Base-by-base conservation (phyloP, 2,888 invertebrate species). In the Diplazon laetatorius region DNA sequence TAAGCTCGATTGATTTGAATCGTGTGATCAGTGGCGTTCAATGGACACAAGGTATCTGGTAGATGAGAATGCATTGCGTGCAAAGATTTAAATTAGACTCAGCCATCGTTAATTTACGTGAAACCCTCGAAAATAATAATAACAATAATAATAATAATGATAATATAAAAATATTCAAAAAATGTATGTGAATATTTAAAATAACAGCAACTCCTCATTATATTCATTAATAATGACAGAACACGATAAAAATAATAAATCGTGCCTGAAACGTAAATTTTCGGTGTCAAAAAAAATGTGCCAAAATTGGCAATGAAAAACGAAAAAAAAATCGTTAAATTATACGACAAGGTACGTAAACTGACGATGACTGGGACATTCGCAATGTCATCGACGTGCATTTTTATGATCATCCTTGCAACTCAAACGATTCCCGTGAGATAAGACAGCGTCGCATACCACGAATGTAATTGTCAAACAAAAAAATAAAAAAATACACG, bases 21-120 rank as follows among this genome's bases (percentile, higher is more conserved):
- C 6, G 30, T 55, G 0, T n/a, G 25, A n/a, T 14, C 22, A 52
- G 14, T 25, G 4, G 25, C 52, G 52, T 8, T 22, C 25, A 25
- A 52, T 52, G n/a, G 25, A 8, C 52, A 8, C 22, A 52, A 52
- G 25, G 52, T 25, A 52, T 25, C 25, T 52, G 25, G 52, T 52
- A 25, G 52, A 52, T 52, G 25, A 25, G 52, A 52, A 52, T 52
- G 25, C 25, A 14, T 52, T 52, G 22, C 52, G 52, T 25, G 52
- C 25, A 25, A 52, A 25, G 25, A 52, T 30, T 9, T 14, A 55
- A 9, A 14, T 52, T 6, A 1, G 8, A 30, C 55, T 14, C 55
- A 35, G 14, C 30, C 30, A 55, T 55, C 35, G 35, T 1, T 14
- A 9, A 3, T 55, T 35, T 16, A 10, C 8, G 16, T 20, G 9